Evolutionary conservation across 2,888 invertebrate genomes (phyloP).

Genomic region (Macrophya alboannulata): DNA sequence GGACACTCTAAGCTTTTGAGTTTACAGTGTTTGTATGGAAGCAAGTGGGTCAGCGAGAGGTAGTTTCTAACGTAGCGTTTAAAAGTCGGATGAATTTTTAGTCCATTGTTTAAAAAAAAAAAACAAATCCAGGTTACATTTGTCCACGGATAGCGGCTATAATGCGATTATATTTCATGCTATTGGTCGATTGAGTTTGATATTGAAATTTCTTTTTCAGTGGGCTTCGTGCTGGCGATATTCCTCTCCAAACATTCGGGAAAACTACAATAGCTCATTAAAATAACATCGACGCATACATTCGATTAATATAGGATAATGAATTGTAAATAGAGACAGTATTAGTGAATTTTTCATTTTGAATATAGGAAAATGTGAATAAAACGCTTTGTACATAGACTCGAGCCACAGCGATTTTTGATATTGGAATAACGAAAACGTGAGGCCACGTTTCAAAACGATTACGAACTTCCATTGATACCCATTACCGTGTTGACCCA

Average conservation of each 20-base stretch:
- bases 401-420: background rate
- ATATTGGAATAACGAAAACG: background rate
- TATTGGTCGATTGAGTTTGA: background rate
- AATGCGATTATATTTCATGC: background rate
- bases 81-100: background rate
- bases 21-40: background rate
- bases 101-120: background rate
- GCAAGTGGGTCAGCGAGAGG: background rate
- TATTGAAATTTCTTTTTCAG: slow-evolving; percentile 22
- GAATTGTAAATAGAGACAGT: slow-evolving; percentile 5
- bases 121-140: background rate
- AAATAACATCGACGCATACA: background rate
- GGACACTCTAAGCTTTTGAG: slow-evolving; percentile 21
- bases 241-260: slow-evolving; percentile 19
- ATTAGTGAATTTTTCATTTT: background rate
- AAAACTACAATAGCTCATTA: background rate
- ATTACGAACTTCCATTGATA: background rate
- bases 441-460: background rate
- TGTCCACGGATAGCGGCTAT: background rate
- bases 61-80: background rate
- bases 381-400: background rate
- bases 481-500: background rate
- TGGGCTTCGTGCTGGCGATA: slow-evolving; percentile 24
- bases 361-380: background rate
- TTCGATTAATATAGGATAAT: background rate